These are phyloP conservation scores for Spheniscus humboldti DNA, from an alignment of 2,797 vertebrate species.

Conservation along the genomic window DNA sequence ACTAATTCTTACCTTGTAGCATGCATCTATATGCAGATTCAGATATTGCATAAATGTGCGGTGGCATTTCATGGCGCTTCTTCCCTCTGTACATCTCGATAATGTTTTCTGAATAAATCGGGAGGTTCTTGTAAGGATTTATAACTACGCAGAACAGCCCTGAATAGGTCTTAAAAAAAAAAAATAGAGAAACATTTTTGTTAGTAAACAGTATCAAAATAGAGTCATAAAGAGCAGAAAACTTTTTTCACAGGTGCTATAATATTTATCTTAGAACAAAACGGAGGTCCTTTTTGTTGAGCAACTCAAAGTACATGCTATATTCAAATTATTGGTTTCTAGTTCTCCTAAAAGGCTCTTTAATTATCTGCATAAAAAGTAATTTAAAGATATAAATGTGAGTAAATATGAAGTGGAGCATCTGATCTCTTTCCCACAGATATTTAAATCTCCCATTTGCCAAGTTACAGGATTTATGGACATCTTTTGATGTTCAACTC, in stretches of 20 bases:
- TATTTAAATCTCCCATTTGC: background rate
- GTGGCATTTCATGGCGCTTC: slow-evolving; percentile 97
- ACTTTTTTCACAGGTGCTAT: background rate
- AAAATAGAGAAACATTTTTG: background rate
- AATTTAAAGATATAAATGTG: background rate
- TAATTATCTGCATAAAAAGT: background rate
- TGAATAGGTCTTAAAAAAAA: slow-evolving; percentile 88
- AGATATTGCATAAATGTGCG: slow-evolving; percentile 97
- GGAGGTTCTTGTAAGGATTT: slow-evolving; percentile 98
- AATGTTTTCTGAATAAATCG: slow-evolving; percentile 98
- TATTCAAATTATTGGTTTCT: background rate
- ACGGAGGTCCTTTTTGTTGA: background rate
- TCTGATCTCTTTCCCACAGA: background rate
- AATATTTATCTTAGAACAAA: background rate
- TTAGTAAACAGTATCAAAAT: background rate
- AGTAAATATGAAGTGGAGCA: background rate
- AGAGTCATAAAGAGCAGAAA: background rate
- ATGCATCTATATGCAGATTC: slow-evolving; percentile 98
- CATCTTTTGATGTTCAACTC: background rate
- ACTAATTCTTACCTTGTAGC: slow-evolving; percentile 87
- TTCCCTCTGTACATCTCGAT: slow-evolving; percentile 99
- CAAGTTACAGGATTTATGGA: background rate
- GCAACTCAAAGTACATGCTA: background rate
- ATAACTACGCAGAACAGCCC: slow-evolving; percentile 99
- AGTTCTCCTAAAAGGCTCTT: background rate